Evolutionary conservation across 2,888 invertebrate species (phyloP).

Genomic region (Prosapia bicincta): DNA sequence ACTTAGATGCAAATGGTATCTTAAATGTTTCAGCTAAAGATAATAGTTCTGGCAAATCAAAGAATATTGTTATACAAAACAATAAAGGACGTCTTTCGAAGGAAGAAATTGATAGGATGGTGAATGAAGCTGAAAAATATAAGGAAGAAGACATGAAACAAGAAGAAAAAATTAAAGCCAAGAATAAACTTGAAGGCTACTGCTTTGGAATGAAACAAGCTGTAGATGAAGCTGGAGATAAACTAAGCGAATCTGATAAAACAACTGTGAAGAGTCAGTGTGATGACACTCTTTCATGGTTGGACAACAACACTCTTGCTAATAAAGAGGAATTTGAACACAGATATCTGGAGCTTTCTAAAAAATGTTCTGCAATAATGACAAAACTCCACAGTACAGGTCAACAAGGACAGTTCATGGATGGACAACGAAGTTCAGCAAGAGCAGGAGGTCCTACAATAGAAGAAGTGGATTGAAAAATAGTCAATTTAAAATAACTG

Average conservation of each 20-base stretch:
- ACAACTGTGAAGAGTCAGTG: slow-evolving; percentile 42
- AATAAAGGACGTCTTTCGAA: too few relatives aligned
- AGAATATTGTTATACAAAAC: too few relatives aligned
- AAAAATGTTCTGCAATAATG: slow-evolving; percentile 48
- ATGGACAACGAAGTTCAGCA: background rate
- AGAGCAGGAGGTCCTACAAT: slow-evolving; percentile 50
- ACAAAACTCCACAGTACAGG: slow-evolving; percentile 42
- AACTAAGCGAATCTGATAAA: too few relatives aligned
- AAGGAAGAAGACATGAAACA: slow-evolving; percentile 45
- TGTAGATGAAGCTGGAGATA: too few relatives aligned
- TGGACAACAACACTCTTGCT: slow-evolving; percentile 50
- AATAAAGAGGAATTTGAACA: too few relatives aligned
- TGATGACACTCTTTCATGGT: slow-evolving; percentile 48
- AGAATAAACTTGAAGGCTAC: slow-evolving; percentile 48
- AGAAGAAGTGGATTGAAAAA: slow-evolving; percentile 57
- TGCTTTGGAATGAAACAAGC: slow-evolving; percentile 46
- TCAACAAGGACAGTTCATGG: background rate
- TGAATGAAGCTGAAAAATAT: slow-evolving; percentile 46
- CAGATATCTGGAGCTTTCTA: slow-evolving; percentile 47
- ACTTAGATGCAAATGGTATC: too few relatives aligned
- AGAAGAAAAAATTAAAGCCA: slow-evolving; percentile 46
- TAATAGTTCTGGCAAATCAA: too few relatives aligned
- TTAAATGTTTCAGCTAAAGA: slow-evolving; percentile 47
- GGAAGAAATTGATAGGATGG: too few relatives aligned
- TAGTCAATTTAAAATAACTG: too few relatives aligned